Evolutionary conservation across 2,113 vertebrate species (phyloP).

Genomic region (Grammomys surdaster): DNA sequence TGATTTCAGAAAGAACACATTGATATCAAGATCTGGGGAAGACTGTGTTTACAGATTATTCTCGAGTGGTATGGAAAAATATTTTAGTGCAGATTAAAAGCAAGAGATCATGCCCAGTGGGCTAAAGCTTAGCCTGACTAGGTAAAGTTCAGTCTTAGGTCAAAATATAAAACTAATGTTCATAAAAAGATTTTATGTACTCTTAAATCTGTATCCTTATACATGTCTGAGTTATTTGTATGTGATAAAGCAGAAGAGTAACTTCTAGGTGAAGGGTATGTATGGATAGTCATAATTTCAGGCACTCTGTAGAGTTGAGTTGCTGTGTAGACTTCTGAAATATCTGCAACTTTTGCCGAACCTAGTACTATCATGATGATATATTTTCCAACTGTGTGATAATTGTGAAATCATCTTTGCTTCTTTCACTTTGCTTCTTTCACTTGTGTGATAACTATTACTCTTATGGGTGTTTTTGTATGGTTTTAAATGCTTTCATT

Average conservation of each 20-base stretch:
- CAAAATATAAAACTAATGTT: slow-evolving; percentile 41
- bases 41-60: background rate
- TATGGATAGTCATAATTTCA: background rate
- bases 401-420: background rate
- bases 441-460: background rate
- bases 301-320: background rate
- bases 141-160: background rate
- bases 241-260: background rate
- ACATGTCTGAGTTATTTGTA: background rate
- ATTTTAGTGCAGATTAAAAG: background rate
- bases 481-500: background rate
- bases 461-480: background rate
- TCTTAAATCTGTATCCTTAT: background rate
- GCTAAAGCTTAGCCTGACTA: background rate
- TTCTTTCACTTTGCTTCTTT: slow-evolving; percentile 29
- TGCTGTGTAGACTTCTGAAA: background rate
- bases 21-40: background rate
- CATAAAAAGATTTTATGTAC: background rate
- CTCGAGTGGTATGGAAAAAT: background rate
- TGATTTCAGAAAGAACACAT: background rate
- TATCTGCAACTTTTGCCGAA: background rate
- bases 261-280: background rate
- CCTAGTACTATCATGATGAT: background rate
- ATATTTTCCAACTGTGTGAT: background rate
- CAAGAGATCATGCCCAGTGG: background rate